Conservation (phyloP, 2,888 invertebrate genomes). For the Phymatocera aterrima region DNA sequence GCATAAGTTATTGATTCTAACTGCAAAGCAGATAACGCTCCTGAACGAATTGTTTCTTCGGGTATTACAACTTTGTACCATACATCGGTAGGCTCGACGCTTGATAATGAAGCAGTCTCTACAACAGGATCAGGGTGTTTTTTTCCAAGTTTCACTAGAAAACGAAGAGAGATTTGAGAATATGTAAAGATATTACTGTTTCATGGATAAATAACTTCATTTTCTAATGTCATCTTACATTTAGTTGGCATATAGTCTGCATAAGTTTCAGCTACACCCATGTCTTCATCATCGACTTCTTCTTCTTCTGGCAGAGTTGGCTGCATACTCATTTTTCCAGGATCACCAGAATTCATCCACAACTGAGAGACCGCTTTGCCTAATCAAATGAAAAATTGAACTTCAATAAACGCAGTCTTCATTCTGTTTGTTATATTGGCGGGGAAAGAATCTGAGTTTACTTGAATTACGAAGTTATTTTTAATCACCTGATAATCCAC, state of each 20-base stretch:
- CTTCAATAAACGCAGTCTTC: background rate
- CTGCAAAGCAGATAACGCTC: constrained; percentile 95
- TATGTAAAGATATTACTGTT: background rate
- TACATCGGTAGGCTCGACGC: constrained; percentile 96
- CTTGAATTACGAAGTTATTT: background rate
- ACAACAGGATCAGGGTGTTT: constrained; percentile 99
- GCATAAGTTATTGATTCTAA: constrained; percentile 98
- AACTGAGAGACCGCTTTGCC: constrained; percentile 79
- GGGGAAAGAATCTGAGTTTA: constrained; percentile 9
- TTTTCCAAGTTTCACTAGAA: constrained; percentile 90
- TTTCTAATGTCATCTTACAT: constrained; percentile 77
- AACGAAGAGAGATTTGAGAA: background rate
- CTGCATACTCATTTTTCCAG: constrained; percentile 73
- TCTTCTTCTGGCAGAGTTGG: constrained; percentile 80
- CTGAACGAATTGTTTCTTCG: constrained; percentile 88
- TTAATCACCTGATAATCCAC: constrained; percentile 68
- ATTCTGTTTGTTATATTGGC: constrained; percentile 26
- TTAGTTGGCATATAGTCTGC: constrained; percentile 99
- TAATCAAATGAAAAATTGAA: constrained; percentile 56
- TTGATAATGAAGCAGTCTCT: constrained; percentile 97
- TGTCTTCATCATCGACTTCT: constrained; percentile 95
- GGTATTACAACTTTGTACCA: constrained; percentile 92
- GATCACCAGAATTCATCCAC: constrained; percentile 77
- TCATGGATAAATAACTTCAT: constrained; percentile 22
- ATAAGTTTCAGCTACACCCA: constrained; percentile 99